Conservation (phyloP, 2,888 invertebrate species). For the Nomada ruficornis region DNA sequence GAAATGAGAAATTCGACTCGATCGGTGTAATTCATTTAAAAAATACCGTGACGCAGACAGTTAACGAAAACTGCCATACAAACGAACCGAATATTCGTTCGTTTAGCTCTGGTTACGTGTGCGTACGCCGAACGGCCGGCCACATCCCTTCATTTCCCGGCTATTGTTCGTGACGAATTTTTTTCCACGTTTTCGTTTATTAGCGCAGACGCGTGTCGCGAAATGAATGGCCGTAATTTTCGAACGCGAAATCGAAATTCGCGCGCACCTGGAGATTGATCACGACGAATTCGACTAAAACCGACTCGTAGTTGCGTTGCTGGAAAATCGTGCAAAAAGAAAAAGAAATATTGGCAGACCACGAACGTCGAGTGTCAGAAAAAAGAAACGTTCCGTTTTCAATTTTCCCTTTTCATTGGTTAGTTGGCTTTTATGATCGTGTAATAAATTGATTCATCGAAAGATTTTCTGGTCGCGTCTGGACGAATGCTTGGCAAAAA, state of each 20-base stretch:
- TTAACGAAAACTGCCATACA: constrained; percentile 5
- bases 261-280: constrained; percentile 68
- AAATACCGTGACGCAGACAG: neutral
- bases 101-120: neutral
- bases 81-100: constrained; percentile 14
- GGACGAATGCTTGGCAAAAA: neutral
- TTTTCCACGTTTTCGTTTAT: constrained; percentile 68
- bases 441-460: constrained; percentile 20
- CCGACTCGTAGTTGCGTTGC: constrained; percentile 21
- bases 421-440: constrained; percentile 3
- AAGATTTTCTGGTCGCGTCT: neutral
- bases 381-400: constrained; percentile 17
- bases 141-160: constrained; percentile 41
- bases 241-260: constrained; percentile 68
- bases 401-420: neutral
- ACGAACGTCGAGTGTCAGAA: neutral
- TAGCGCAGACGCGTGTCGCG: constrained; percentile 66
- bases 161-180: constrained; percentile 62
- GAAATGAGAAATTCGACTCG: neutral
- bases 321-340: constrained; percentile 25
- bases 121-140: neutral
- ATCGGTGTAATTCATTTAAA: constrained; percentile 18
- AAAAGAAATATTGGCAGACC: constrained; percentile 18
- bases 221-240: constrained; percentile 74
- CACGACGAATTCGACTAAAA: constrained; percentile 44